These are phyloP conservation scores for Barnardius zonarius DNA, from an alignment of 2,113 vertebrate genomes.

Conservation along the genomic window DNA sequence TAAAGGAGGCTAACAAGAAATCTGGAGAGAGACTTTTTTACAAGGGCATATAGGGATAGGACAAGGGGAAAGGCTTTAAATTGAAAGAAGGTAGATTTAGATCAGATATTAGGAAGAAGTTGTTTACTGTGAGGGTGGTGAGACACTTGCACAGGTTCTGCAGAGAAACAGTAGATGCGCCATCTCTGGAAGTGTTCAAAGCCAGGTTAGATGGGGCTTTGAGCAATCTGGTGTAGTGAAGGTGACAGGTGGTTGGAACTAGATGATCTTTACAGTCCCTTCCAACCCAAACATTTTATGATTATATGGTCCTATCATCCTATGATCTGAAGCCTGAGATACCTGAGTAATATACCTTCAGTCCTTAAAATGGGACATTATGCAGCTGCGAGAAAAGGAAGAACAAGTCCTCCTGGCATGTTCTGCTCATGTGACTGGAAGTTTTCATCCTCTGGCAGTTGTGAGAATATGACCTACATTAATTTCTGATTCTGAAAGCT, in stretches of 20 bases:
- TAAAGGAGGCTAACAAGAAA: too few species aligned
- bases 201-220: background rate
- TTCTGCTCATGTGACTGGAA: background rate
- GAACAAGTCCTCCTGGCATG: background rate
- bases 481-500: background rate
- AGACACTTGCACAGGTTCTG: background rate
- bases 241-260: background rate
- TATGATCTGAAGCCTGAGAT: background rate
- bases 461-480: background rate
- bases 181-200: background rate
- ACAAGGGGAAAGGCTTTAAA: too few species aligned
- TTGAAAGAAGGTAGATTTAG: too few species aligned
- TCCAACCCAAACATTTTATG: background rate
- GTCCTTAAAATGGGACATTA: background rate
- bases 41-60: too few species aligned
- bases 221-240: background rate
- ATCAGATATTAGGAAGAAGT: too few species aligned
- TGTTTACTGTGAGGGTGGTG: background rate
- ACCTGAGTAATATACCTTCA: background rate
- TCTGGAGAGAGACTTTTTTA: too few species aligned
- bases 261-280: background rate
- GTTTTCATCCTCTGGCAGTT: background rate
- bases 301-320: background rate
- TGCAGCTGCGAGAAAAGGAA: background rate
- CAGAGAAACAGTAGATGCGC: background rate